Conservation (phyloP, 2,797 vertebrate species). For the Chaunax sp. region DNA sequence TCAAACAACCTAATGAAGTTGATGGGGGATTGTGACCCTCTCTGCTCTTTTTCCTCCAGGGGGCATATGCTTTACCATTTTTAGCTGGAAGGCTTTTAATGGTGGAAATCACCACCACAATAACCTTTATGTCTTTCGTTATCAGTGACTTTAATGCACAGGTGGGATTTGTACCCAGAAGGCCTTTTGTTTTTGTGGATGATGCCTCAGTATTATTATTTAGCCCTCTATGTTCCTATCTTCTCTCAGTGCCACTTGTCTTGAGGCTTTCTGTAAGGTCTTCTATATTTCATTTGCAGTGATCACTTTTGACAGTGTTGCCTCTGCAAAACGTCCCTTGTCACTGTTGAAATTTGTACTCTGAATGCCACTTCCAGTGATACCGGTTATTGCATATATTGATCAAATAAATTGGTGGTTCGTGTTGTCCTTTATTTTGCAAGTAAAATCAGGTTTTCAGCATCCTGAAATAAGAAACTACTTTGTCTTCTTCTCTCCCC, state of each 20-base stretch:
- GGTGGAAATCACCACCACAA: conserved; percentile 29
- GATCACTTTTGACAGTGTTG: conserved; percentile 35
- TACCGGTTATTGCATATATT: conserved; percentile 52
- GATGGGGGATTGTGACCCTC: conserved; percentile 71
- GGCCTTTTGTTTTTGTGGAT: conserved; percentile 17
- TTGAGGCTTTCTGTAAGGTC: conserved; percentile 22
- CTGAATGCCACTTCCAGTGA: conserved; percentile 25
- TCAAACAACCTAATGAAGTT: conserved; percentile 72
- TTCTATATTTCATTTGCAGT: conserved; percentile 40
- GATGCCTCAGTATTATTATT: conserved; percentile 31
- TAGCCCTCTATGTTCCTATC: conserved; percentile 10
- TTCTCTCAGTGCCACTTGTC: conserved; percentile 11
- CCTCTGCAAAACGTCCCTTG: conserved; percentile 26
- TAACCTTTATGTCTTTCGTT: conserved; percentile 56
- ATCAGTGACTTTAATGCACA: conserved; percentile 48
- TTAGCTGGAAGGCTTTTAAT: conserved; percentile 42
- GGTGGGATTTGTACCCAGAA: conserved; percentile 4
- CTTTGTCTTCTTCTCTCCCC: not conserved
- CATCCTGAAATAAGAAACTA: not conserved
- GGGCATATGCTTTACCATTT: conserved; percentile 22
- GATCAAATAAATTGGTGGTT: conserved; percentile 43
- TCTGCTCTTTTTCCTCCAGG: conserved; percentile 26
- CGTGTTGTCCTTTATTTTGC: conserved; percentile 1
- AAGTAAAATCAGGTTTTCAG: conserved; percentile 2
- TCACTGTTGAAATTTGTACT: conserved; percentile 25